Evolutionary conservation across 2,888 invertebrate species (phyloP), one percentile per base, ranked within the genome.

Genomic region (Pristionchus arcanus): DNA sequence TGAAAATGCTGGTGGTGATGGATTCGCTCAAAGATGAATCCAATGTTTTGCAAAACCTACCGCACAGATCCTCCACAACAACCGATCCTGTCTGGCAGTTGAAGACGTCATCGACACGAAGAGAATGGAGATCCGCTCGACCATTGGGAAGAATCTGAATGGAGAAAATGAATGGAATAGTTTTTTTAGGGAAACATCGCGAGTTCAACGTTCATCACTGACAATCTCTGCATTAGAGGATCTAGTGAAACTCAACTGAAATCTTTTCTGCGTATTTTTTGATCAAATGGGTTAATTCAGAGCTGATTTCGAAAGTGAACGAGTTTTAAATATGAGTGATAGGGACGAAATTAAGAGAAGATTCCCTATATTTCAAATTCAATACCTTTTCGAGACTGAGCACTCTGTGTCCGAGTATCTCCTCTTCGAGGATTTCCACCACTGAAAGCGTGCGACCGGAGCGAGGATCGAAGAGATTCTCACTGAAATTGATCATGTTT

Each of bases 1-100:
- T 42, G 42, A 42, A 42, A 42, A 42, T 42, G 9, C n/a, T n/a
- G n/a, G n/a, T 42, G 42, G 42, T 42, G 42, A 42, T 42, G 9
- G 42, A 49, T 49, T 49, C 42, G 3, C 42, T 3, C 5, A 49
- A 7, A 9, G 42, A 9, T 49, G 42, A 49, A 49, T 49, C 42
- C 13, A 7, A 9, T 11, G 0, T 3, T 0, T 9, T 59, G 3
- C 5, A 5, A 1, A 9, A 49, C 31, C 96, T 96, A 97, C 97
- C 98, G 96, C 98, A 98, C 95, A 98, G 97, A 89, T 98, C 97
- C 77, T 97, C 97, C 96, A 98, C 97, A 0, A 98, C 97, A 49
- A 98, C 98, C 96, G 98, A 97, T 89, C 98, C 98, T 93, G 97
- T 96, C 0, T 98, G 97, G 95, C 98, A 99, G 89, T 98, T 97